Evolutionary conservation across 2,888 invertebrate genomes (phyloP), one percentile per base, ranked within the genome.

Genomic region (Hirudinaria manillensis): DNA sequence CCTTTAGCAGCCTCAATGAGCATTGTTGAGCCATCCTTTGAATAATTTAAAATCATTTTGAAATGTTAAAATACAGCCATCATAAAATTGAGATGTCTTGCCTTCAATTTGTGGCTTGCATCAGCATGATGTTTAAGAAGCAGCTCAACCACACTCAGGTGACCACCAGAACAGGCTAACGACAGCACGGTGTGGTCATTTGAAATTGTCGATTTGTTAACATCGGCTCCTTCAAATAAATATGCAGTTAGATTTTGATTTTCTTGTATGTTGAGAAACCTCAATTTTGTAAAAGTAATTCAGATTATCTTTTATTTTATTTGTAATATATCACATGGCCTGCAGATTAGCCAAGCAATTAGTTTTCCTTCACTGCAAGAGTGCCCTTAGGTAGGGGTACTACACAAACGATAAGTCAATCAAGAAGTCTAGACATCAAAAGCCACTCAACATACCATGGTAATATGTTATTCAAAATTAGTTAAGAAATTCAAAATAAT

Each of bases 1-100:
- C 97, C 96, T 87, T 96, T 96, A 70, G 98, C 93, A 72, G 97
- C 98, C 87, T 99, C 98, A 82, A 99, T 97, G 80, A 99, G 89
- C 91, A 97, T 98, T 75, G 96, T 97, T 77, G 95, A 94, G 86
- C 96, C 96, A 87, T 99, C 98, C 89, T 90, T 81, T 21, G 84
- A 81, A 73, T 74, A n/a, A 78, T 75, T 61, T 24, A 1, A 29
- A 61, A 29, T 45, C 45, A 45, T 45, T 45, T 45, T 36, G 10
- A 3, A 36, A 36, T 36, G 36, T 72, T n/a, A 34, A 45, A 45
- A 45, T 7, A 45, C 24, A 61, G n/a, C n/a, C 56, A 56, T 3
- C 13, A 7, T 10, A 10, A 61, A 61, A 61, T 61, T 61, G 61
- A 24, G 19, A 61, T 61, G 61, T n/a, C 36, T 68, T 82, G 90